Evolutionary conservation across 2,797 vertebrate genomes (phyloP).

Genomic region (Euphonia xanthogaster): DNA sequence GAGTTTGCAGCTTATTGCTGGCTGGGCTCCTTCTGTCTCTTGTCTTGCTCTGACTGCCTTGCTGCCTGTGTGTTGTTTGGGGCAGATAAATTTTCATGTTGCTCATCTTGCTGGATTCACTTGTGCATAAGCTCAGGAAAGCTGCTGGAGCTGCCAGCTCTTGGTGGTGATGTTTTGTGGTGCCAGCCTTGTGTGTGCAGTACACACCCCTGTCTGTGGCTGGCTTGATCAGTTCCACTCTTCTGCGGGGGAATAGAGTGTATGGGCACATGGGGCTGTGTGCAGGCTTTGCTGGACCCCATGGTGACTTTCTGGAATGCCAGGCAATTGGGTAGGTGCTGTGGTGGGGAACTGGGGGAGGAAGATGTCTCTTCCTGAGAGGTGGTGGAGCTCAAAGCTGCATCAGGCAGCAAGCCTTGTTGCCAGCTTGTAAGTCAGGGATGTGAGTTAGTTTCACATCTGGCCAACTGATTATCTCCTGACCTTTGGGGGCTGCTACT

Average conservation of each 20-base stretch:
- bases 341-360: not conserved
- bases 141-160: not conserved
- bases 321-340: not conserved
- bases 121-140: not conserved
- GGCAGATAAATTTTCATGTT: not conserved
- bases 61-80: not conserved
- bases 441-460: not conserved
- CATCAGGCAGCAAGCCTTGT: not conserved
- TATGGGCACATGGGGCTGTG: not conserved
- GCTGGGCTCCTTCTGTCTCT: not conserved
- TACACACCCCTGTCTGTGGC: not conserved
- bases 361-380: not conserved
- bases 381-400: not conserved
- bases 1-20: not conserved
- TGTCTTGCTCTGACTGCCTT: not conserved
- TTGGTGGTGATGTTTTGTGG: not conserved
- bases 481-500: not conserved
- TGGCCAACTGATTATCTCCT: not conserved
- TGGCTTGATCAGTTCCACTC: not conserved
- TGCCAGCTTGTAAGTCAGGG: not conserved
- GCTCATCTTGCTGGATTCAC: not conserved
- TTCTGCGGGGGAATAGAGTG: not conserved
- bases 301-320: not conserved
- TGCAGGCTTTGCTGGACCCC: not conserved
- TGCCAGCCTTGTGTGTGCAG: not conserved